A percentile compares a stretch with the other conserved stretches of the same genome.
These are phyloP conservation scores for Dastarcus helophoroides DNA, from an alignment of 2,888 invertebrate species.

Conservation along the genomic window DNA sequence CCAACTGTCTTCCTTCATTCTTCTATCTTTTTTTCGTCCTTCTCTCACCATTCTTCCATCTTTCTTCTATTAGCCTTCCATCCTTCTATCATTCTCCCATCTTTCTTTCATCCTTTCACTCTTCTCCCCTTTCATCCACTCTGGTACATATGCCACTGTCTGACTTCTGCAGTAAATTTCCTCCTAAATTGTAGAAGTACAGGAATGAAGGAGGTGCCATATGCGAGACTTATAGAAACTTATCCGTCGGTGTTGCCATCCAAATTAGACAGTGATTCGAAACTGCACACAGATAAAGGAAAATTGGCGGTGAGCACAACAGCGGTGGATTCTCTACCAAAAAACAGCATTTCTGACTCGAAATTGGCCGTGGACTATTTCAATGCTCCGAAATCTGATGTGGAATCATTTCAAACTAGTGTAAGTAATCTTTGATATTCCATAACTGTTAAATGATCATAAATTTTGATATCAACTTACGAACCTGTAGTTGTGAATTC, in stretches of 20 bases:
- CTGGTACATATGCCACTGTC: neutral
- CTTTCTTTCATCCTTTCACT: neutral
- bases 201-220: constrained; percentile 55
- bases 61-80: neutral
- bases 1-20: neutral
- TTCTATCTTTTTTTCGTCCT: too few species aligned
- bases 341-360: constrained; percentile 79
- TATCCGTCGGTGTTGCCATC: constrained; percentile 39
- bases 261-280: constrained; percentile 63
- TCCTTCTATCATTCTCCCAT: neutral
- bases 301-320: constrained; percentile 34
- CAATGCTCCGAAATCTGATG: constrained; percentile 24
- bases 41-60: too few species aligned
- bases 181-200: constrained; percentile 27
- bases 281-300: constrained; percentile 45
- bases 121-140: neutral
- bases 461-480: too few species aligned
- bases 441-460: too few species aligned
- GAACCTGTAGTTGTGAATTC: too few species aligned
- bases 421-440: constrained; percentile 13
- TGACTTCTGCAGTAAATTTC: neutral
- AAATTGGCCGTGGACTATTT: constrained; percentile 71
- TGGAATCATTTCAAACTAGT: constrained; percentile 28
- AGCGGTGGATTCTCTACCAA: constrained; percentile 45
- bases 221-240: constrained; percentile 64